Conservation (phyloP, 2,888 invertebrate genomes). For the Ganaspis brasiliensis region DNA sequence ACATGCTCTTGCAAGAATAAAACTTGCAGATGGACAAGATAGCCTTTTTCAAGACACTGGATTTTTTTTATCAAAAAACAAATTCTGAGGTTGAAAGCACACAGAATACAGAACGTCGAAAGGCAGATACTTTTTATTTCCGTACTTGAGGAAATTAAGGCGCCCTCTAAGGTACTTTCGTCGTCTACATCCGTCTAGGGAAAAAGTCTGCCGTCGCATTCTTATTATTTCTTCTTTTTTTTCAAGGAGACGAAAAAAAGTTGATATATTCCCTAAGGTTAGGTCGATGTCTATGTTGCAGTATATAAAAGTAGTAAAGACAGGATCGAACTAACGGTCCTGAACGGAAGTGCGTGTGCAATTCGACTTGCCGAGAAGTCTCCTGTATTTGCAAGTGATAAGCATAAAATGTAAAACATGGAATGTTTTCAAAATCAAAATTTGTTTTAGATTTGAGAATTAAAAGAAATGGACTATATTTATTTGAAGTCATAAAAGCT, state of each 20-base stretch:
- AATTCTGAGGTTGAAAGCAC: neutral
- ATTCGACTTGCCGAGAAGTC: neutral
- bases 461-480: no score
- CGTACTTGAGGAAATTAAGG: conserved; percentile 38
- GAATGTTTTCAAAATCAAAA: no score
- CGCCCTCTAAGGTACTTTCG: conserved; percentile 32
- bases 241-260: conserved; percentile 5
- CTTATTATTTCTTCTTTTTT: conserved; percentile 25
- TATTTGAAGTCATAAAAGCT: no score
- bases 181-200: conserved; percentile 39
- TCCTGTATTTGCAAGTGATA: neutral
- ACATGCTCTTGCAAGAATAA: no score
- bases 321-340: conserved; percentile 6
- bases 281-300: conserved; percentile 1
- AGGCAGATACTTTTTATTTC: conserved; percentile 20
- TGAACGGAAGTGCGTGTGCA: neutral
- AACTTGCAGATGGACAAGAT: no score
- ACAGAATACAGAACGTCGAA: neutral
- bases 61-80: neutral
- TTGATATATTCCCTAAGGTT: conserved; percentile 26
- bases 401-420: no score
- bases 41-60: neutral
- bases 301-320: conserved; percentile 6
- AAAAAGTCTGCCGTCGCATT: conserved; percentile 22
- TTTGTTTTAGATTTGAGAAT: neutral